Evolutionary conservation across 2,113 vertebrate genomes (phyloP).

Genomic region (Ramphastos sulfuratus): DNA sequence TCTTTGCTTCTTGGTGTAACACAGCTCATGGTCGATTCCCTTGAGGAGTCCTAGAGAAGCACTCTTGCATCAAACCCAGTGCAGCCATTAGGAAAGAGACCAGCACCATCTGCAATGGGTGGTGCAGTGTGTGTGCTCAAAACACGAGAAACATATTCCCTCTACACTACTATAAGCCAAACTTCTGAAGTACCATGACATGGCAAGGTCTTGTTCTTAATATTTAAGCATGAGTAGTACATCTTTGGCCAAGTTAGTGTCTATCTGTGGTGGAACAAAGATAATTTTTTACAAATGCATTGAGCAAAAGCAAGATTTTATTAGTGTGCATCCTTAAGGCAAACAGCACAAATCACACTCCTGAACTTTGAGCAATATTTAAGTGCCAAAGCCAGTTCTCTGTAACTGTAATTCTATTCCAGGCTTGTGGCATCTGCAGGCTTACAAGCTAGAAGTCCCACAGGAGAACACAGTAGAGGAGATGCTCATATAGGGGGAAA

Average conservation of each 20-base stretch:
- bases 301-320: neutral
- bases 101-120: neutral
- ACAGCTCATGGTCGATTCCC: neutral
- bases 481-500: neutral
- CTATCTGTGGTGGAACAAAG: neutral
- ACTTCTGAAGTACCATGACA: neutral
- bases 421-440: neutral
- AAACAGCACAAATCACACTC: neutral
- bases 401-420: neutral
- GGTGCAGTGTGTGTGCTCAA: neutral
- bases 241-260: neutral
- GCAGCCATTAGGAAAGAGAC: neutral
- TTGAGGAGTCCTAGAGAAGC: neutral
- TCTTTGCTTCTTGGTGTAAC: neutral
- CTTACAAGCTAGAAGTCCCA: conserved; percentile 20
- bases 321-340: neutral
- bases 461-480: neutral
- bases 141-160: neutral
- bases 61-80: neutral
- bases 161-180: neutral
- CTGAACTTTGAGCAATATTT: neutral
- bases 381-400: neutral
- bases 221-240: neutral
- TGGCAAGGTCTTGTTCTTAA: neutral
- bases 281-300: neutral